Base-by-base conservation (phyloP, 2,113 vertebrate species). In the Melanerpes formicivorus region DNA sequence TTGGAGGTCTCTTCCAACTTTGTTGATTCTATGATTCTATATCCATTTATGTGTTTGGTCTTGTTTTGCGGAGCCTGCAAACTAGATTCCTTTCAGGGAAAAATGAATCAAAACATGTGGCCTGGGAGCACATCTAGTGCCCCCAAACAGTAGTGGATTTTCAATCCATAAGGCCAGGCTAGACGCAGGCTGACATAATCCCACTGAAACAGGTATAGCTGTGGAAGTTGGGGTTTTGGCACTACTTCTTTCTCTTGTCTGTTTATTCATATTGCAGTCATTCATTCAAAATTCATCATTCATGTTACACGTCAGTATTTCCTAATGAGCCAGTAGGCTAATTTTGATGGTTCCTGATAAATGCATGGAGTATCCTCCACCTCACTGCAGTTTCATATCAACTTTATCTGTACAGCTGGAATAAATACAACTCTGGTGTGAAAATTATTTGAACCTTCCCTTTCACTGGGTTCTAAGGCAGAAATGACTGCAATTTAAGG, bases 141-240 rank as follows among this genome's bases (percentile, higher is more conserved):
- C 22, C 46, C 62, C 65, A 71, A 74, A 59, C 3, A 50, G 8
- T 18, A 40, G 15, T n/a, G 52, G 23, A 4, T 16, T 90, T 93
- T 66, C 26, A 63, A 0, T 67, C 26, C 0, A 0, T 63, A 80
- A 87, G 3, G 21, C 23, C 54, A 71, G 66, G 30, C 23, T 72
- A 64, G 56, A 27, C 34, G 29, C 5, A 70, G 22, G 8, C 30
- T 77, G 56, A 66, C 56, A 16, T 62, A 60, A 59, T 66, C 26
- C 42, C 22, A 27, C 9, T 2, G 21, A 32, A 88, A 50, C 19
- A 40, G 27, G 4, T 56, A 8, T 9, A 56, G 14, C 19, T 80
- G 64, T 7, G n/a, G 19, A 88, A 59, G 7, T 2, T 50, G 17
- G 19, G 5, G 14, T 83, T 83, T 70, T 70, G n/a, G 13, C 40